Evolutionary conservation across 1,140 invertebrate species (phyloP), one percentile per base, ranked within the genome.

Genomic region (Drosophila arawakana): DNA sequence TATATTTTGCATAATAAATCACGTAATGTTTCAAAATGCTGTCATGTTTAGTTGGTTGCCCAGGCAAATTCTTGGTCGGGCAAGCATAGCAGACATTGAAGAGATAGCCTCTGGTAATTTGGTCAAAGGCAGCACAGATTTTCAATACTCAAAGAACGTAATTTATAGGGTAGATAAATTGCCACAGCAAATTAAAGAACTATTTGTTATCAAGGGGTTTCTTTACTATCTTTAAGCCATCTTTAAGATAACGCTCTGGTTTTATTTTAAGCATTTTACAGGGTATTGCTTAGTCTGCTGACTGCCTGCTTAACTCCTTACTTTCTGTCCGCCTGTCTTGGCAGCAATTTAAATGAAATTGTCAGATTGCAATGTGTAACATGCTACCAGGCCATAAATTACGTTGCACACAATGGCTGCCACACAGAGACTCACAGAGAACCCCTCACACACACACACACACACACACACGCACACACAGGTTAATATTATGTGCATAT

Each of bases 11-110:
- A 86, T 88, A 88, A 89, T 88, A 88, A 88, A 88, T 88, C 83
- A 88, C 84, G 76, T 83, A 89, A 89, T 89, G 83, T 88, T 86
- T 82, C 83, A 83, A 89, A 88, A 89, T 78, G 84, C 84, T 88
- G 83, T 89, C 83, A 89, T 88, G 83, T 89, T 88, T 88, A 80
- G 84, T 80, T 75, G 80, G 65, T 72, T 60, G 66, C 55, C 73
- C 73, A 76, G 61, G 68, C 61, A 66, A 76, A 76, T 76, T 61
- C 55, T 68, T 65, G 72, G 54, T 43, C 44, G 65, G 68, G 54
- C 73, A 34, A 68, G 46, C 79, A 79, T 78, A 82, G 73, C 80
- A 80, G 73, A 73, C 83, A 50, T 21, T 62, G 73, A 63, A 65
- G 65, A 59, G 52, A 62, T 52, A 54, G 47, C 43, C 10, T 1